Base-by-base conservation (phyloP, 30 jellyfish, hydroid and myxozoan species). In the Turritopsis rubra region DNA sequence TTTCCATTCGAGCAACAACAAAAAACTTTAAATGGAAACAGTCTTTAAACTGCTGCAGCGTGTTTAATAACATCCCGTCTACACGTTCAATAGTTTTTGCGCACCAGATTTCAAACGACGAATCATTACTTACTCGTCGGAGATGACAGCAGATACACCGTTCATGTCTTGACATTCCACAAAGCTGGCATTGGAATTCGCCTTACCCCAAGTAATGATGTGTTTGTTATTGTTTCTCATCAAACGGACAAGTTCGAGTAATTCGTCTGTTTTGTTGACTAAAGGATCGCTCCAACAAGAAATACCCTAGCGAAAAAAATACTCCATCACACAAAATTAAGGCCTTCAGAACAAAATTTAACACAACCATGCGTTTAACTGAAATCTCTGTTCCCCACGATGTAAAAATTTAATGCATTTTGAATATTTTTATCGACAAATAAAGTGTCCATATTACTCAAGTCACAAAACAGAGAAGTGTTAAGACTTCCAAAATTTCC, bases 131-230 rank as follows among this genome's bases (percentile, higher is more conserved):
- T 27, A 68, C 77, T 9, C 77, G 30, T 68, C 77, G 0, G 77
- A 68, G 77, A 68, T 68, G 31, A 68, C 77, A 9, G 31, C 77
- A 9, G 77, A 68, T 22, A 68, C 77, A 9, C 30, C 8, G 30
- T n/a, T 68, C 31, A 23, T 68, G 28, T 8, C 30, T 68, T 68
- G 77, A 68, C 16, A 68, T n/a, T 68, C 22, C 30, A 68, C 77
- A 68, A 68, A 68, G 19, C 30, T 27, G 77, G 77, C 7, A 27
- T 68, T 17, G 21, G 77, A 68, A 68, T 68, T 68, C 19, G 16
- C 77, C 28, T 27, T 19, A 7, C 77, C 77, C 77, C 77, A 68
- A 27, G 77, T 68, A 68, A n/a, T n/a, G 77, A 68, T 23, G 30
- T 27, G 77, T 68, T 68, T 68, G 30, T 68, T 68, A 9, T n/a